Percentiles rank a stretch among this genome's conserved stretches.
phyloP scores from a whole-genome alignment of 2,797 vertebrate genomes.

The Molossus alvarezi region DNA sequence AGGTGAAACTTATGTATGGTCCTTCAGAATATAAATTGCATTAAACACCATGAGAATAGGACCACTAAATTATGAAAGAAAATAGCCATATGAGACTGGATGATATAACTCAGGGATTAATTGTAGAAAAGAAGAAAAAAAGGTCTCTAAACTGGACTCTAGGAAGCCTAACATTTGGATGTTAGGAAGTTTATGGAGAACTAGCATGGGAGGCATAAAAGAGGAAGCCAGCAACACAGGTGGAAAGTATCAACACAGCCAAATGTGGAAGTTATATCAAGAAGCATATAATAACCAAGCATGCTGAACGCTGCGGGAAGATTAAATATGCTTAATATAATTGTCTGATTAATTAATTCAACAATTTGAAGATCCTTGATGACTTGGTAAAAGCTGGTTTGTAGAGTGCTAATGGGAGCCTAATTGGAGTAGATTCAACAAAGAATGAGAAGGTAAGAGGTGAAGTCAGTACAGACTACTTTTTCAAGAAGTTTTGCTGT shows the following conservation, averaged over 20 bases:
- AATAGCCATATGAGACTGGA: neutral
- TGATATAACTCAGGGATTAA: neutral
- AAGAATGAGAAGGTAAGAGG: neutral
- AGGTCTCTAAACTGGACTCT: neutral
- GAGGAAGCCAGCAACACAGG: neutral
- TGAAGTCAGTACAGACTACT: neutral
- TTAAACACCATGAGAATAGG: neutral
- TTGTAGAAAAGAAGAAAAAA: neutral
- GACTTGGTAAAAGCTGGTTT: neutral
- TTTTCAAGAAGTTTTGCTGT: neutral
- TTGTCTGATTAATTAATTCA: neutral
- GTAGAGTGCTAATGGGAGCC: neutral
- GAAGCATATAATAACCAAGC: neutral
- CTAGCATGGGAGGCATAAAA: neutral
- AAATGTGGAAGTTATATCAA: neutral
- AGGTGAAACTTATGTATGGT: neutral
- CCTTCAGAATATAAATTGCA: neutral
- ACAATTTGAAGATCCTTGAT: neutral
- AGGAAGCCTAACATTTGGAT: neutral
- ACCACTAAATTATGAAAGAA: neutral
- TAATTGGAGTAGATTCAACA: neutral
- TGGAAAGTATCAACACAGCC: neutral
- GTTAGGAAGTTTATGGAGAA: neutral
- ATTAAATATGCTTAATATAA: neutral
- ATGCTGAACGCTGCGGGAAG: neutral